Conservation (phyloP, 2,797 vertebrate species). For the Momotus momota region DNA sequence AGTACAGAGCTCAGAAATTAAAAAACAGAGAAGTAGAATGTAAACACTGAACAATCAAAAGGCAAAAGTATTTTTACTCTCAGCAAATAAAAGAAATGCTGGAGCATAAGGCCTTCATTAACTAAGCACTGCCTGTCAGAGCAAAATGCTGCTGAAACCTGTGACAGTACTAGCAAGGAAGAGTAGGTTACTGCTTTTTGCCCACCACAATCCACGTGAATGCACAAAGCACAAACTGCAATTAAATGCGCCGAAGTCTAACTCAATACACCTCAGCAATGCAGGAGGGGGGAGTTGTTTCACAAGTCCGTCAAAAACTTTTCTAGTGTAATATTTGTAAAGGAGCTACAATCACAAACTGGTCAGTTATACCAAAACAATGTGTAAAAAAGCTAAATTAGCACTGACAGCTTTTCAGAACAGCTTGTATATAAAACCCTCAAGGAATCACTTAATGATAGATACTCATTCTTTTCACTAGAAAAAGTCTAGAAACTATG, state of each 20-base stretch:
- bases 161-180: background rate
- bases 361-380: background rate
- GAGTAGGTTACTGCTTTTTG: background rate
- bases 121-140: background rate
- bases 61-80: conserved; percentile 22
- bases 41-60: conserved; percentile 1
- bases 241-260: background rate
- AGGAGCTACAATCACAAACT: background rate
- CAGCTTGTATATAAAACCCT: background rate
- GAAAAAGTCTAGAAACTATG: background rate
- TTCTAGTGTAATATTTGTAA: background rate
- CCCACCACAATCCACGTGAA: background rate
- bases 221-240: background rate
- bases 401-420: background rate
- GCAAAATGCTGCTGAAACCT: background rate
- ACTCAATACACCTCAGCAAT: background rate
- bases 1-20: background rate
- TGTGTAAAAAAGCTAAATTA: background rate
- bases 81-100: background rate
- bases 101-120: conserved; percentile 12
- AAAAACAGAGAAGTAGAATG: background rate
- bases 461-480: background rate
- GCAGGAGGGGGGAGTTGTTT: background rate
- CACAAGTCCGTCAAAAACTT: conserved; percentile 62
- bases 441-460: background rate